phyloP scores from a whole-genome alignment of 2,113 vertebrate species.

The Psephotus haematonotus region DNA sequence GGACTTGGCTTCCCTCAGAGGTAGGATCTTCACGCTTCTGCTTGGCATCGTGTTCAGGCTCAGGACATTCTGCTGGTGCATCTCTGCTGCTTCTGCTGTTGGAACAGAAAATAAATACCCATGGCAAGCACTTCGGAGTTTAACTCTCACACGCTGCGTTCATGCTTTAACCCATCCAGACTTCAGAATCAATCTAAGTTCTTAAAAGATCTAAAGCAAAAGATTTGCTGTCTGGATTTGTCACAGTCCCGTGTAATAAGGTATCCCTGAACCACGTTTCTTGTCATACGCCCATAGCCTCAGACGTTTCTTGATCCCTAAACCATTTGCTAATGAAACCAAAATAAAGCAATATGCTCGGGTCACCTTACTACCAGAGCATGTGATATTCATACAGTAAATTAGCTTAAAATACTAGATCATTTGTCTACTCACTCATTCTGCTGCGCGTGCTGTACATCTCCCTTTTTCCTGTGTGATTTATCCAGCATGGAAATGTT shows the following conservation, averaged over 20 bases:
- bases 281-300: not conserved
- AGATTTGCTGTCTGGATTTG: not conserved
- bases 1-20: not conserved
- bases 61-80: not conserved
- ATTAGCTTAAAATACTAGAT: not conserved
- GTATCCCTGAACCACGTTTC: not conserved
- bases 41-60: not conserved
- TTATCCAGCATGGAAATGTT: constrained; percentile 79
- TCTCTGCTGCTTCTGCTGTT: not conserved
- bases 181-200: not conserved
- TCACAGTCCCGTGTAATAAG: not conserved
- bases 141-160: not conserved
- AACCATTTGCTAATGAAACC: not conserved
- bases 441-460: not conserved
- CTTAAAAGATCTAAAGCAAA: not conserved
- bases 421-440: constrained; percentile 20
- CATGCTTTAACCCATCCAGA: not conserved
- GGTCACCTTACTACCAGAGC: not conserved
- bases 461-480: not conserved
- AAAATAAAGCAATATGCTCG: not conserved
- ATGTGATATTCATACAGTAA: not conserved
- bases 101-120: not conserved
- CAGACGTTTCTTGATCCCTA: not conserved
- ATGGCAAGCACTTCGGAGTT: not conserved
- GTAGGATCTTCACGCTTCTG: not conserved